phyloP scores from a whole-genome alignment of 2,113 vertebrate genomes.

The Bos taurus region ARS-UCD2.0 NC_037334.1:3378501-3379000 shows the following conservation, averaged over 20 bases:
- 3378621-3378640: neutral
- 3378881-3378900: neutral
- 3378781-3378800: neutral
- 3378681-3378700: neutral
- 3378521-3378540: neutral
- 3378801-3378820: neutral
- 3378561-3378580: neutral
- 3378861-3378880: neutral
- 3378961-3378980: neutral
- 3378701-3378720: neutral
- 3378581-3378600: neutral
- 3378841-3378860: neutral
- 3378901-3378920: neutral
- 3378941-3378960: neutral
- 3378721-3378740: neutral
- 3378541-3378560: neutral
- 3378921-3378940: neutral
- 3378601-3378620: neutral
- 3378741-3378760: neutral
- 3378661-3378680: neutral
- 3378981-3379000: accelerated
- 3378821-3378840: neutral
- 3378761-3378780: neutral
- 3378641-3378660: neutral
- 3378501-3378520: neutral